Evolutionary conservation across 2,888 invertebrate genomes (phyloP).

Genomic region (Trichogramma evanescens): DNA sequence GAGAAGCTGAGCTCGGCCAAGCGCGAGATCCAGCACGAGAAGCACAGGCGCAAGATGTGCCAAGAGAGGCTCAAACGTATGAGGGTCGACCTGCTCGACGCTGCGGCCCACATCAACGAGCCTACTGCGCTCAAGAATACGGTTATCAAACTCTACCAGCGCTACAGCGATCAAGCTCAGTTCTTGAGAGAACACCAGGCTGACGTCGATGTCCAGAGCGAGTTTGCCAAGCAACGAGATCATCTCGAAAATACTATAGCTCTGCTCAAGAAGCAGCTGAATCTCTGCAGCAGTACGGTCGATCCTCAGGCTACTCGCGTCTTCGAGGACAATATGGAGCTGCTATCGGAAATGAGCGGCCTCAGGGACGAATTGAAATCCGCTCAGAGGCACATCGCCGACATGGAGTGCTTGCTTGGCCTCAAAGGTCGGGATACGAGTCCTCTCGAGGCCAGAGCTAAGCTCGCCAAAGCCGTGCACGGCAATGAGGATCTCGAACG

Average conservation of each 20-base stretch:
- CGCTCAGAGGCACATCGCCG: conserved; percentile 59
- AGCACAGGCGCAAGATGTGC: conserved; percentile 55
- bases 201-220: conserved; percentile 66
- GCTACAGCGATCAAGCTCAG: conserved; percentile 65
- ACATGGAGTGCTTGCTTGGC: conserved; percentile 68
- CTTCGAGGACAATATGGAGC: conserved; percentile 65
- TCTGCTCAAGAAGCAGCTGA: conserved; percentile 46
- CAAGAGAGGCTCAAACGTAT: conserved; percentile 66
- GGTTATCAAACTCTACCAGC: conserved; percentile 57
- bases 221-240: conserved; percentile 73
- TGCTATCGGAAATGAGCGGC: conserved; percentile 72
- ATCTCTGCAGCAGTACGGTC: conserved; percentile 11
- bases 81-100: conserved; percentile 73
- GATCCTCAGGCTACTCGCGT: conserved; percentile 39
- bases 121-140: conserved; percentile 56
- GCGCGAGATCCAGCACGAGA: conserved; percentile 63
- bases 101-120: conserved; percentile 72
- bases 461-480: conserved; percentile 57
- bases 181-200: conserved; percentile 61
- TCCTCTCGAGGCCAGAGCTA: conserved; percentile 57
- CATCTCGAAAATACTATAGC: conserved; percentile 67
- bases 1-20: conserved; percentile 71
- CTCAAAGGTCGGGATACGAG: conserved; percentile 54
- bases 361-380: conserved; percentile 64
- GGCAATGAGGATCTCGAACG: conserved; percentile 57